Conservation (phyloP, 2,113 vertebrate genomes). For the Peromyscus polionotus region DNA sequence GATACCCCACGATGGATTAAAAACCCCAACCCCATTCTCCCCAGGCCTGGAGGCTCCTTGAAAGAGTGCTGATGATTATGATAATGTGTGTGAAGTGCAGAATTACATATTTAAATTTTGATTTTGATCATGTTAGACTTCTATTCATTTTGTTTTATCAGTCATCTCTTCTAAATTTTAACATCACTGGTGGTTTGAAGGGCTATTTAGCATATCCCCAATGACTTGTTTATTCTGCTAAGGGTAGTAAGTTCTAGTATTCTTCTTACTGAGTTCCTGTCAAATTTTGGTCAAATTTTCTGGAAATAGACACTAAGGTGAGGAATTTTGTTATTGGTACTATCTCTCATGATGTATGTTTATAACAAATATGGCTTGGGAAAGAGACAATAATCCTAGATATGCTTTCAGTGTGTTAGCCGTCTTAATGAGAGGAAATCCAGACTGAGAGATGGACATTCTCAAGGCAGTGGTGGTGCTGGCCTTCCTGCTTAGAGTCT, state of each 20-base stretch:
- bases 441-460: neutral
- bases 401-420: neutral
- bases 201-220: neutral
- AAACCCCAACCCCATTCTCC: neutral
- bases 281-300: neutral
- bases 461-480: neutral
- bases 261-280: neutral
- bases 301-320: neutral
- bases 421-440: accelerated
- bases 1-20: neutral
- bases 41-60: too few species aligned
- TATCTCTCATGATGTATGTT: neutral
- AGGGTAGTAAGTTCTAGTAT: neutral
- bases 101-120: neutral
- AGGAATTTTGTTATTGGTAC: neutral
- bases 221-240: neutral
- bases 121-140: neutral
- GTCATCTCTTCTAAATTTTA: neutral
- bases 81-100: neutral
- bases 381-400: neutral
- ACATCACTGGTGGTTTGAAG: neutral
- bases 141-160: neutral
- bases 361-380: neutral
- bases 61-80: neutral
- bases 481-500: neutral